A percentile compares a stretch with the other conserved stretches of the same genome.
phyloP scores from a whole-genome alignment of 2,797 vertebrate genomes.

The Anabacerthia variegaticeps region DNA sequence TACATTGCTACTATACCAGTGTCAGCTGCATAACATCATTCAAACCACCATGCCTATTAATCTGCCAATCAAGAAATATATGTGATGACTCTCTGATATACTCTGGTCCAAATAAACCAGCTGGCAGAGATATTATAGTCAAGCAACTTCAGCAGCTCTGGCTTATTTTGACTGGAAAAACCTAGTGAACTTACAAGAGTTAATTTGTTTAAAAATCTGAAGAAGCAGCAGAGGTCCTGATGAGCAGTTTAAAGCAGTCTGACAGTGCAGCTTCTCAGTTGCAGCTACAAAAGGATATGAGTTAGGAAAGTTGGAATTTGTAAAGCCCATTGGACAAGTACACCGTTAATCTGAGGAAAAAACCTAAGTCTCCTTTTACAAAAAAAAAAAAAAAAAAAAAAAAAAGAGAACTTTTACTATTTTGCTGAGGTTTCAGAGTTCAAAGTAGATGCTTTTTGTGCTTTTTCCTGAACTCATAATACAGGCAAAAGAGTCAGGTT shows the following conservation, averaged over 20 bases:
- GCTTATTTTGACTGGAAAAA: not conserved
- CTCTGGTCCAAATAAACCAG: not conserved
- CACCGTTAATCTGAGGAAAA: fast-evolving
- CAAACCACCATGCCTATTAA: not conserved
- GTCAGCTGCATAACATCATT: not conserved
- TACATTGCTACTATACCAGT: not conserved
- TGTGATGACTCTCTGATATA: not conserved
- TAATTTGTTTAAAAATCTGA: not conserved
- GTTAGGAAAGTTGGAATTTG: fast-evolving
- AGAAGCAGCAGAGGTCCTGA: not conserved
- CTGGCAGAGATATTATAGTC: not conserved
- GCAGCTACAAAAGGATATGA: not conserved
- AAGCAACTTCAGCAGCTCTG: not conserved
- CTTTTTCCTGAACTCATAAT: not conserved
- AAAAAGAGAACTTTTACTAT: not conserved
- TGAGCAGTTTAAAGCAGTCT: not conserved
- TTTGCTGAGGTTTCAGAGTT: not conserved
- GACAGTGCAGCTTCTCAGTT: not conserved
- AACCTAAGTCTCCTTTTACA: fast-evolving
- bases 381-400: not conserved
- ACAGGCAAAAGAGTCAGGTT: not conserved
- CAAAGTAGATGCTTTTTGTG: not conserved
- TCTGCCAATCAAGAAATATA: not conserved
- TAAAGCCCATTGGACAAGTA: not conserved
- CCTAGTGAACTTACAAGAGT: not conserved